Percentiles rank a stretch among this genome's conserved stretches.
Conservation (phyloP, 2,113 vertebrate genomes). For the Platysternon megacephalum region DNA sequence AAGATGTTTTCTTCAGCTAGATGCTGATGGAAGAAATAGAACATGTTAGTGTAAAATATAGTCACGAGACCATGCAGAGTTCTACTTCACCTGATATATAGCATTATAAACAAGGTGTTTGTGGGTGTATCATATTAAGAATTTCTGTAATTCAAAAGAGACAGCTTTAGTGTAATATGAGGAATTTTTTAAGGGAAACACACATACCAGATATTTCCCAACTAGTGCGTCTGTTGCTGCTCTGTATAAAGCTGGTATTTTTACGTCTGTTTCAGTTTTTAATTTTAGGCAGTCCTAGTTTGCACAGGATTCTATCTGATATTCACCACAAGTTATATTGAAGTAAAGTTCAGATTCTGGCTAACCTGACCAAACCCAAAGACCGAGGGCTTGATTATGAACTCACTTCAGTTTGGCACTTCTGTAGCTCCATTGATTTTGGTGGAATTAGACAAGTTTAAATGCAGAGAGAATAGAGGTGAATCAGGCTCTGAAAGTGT, state of each 20-base stretch:
- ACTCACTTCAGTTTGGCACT: not conserved
- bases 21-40: not conserved
- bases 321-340: not conserved
- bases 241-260: not conserved
- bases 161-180: not conserved
- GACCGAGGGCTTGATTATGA: not conserved
- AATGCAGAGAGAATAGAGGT: not conserved
- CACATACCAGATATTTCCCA: not conserved
- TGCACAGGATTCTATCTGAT: not conserved
- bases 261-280: not conserved
- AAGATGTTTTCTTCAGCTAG: not conserved
- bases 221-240: not conserved
- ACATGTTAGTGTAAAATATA: not conserved
- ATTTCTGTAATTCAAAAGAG: not conserved
- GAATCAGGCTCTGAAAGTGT: not conserved
- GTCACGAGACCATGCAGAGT: not conserved
- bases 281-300: not conserved
- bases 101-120: not conserved
- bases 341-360: not conserved
- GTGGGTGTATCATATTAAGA: not conserved
- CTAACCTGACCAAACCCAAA: fast-evolving
- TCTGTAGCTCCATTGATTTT: not conserved
- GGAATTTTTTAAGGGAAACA: not conserved
- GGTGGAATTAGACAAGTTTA: not conserved
- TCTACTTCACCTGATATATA: fast-evolving